A percentile compares a stretch with the other conserved stretches of the same genome.
Conservation (phyloP, 2,797 vertebrate species). For the Chromis chromis region DNA sequence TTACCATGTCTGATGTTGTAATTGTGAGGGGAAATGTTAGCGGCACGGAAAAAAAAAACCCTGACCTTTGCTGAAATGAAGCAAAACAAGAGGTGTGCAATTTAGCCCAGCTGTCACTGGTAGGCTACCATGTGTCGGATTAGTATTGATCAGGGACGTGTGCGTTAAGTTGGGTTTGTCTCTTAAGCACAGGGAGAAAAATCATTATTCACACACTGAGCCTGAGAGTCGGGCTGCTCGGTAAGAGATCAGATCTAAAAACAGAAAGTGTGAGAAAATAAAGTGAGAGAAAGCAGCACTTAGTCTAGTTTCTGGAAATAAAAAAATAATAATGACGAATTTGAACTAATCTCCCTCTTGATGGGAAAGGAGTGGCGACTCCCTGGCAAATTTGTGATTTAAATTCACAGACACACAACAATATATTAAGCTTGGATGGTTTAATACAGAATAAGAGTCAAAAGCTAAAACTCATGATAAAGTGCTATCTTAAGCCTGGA, state of each 20-base stretch:
- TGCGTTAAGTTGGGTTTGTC: conserved; percentile 35
- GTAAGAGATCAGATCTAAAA: conserved; percentile 30
- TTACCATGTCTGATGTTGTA: conserved; percentile 2
- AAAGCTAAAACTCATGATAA: conserved; percentile 29
- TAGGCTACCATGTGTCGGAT: conserved; percentile 35
- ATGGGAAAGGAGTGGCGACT: conserved; percentile 27
- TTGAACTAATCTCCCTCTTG: conserved; percentile 1
- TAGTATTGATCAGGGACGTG: conserved; percentile 56
- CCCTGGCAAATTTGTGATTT: neutral
- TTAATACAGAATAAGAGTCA: conserved; percentile 2
- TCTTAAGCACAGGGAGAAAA: conserved; percentile 7
- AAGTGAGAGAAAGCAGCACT: neutral
- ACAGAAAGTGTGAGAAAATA: neutral
- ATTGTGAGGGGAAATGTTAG: conserved; percentile 28
- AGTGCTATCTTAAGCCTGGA: conserved; percentile 14
- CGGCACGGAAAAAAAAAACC: conserved; percentile 2
- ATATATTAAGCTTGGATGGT: neutral
- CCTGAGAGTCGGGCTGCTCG: conserved; percentile 1
- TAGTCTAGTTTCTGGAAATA: neutral
- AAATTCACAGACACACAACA: neutral
- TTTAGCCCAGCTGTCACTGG: conserved; percentile 28
- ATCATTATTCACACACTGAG: conserved; percentile 36
- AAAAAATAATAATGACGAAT: neutral
- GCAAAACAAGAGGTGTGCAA: conserved; percentile 34
- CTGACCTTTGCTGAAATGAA: conserved; percentile 45